Evolutionary conservation across 64 coral and sea anemone genomes (phyloP).

Genomic region (Dendronephthya gigantea): DNA sequence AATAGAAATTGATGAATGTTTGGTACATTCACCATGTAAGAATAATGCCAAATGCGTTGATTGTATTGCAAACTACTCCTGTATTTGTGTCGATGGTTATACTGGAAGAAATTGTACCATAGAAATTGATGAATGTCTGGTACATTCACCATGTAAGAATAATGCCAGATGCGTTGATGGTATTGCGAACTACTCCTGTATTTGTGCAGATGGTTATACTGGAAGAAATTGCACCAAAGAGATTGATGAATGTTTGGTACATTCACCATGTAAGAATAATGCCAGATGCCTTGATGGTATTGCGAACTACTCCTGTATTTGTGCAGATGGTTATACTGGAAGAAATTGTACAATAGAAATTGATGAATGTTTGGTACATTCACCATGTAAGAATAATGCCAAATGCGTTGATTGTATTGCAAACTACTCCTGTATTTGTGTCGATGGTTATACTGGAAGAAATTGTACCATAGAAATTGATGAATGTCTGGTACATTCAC

Average conservation of each 20-base stretch:
- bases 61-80: background rate
- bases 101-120: background rate
- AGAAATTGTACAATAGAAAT: constrained; percentile 15
- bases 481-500: constrained; percentile 22
- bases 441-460: constrained; percentile 24
- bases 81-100: background rate
- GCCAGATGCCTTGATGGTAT: constrained; percentile 32
- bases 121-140: background rate
- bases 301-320: constrained; percentile 32
- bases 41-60: background rate
- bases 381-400: constrained; percentile 10
- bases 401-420: constrained; percentile 24
- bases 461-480: constrained; percentile 24
- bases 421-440: constrained; percentile 27
- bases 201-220: constrained; percentile 34
- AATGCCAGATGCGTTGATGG: background rate
- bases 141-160: background rate
- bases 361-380: background rate
- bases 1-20: constrained; percentile 34
- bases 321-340: constrained; percentile 22
- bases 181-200: constrained; percentile 21
- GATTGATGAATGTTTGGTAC: constrained; percentile 26
- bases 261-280: constrained; percentile 33
- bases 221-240: constrained; percentile 22
- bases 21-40: background rate